These are phyloP conservation scores for Smutsia gigantea DNA, from an alignment of 2,797 vertebrate species.

Conservation along the genomic window DNA sequence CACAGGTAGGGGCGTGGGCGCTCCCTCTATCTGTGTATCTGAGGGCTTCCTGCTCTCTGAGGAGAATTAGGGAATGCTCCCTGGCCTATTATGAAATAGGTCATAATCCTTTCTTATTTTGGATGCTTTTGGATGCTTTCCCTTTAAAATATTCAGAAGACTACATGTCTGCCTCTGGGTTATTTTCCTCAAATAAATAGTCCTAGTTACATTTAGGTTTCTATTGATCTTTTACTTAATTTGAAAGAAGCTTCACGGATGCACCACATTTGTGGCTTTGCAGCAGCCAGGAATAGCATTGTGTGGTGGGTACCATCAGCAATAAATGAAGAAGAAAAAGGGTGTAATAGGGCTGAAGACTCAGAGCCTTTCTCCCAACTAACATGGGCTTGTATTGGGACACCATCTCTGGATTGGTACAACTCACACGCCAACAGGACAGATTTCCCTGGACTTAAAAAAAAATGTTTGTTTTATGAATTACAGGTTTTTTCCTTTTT, in stretches of 20 bases:
- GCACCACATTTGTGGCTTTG: background rate
- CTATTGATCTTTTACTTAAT: constrained; percentile 43
- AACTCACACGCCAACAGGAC: background rate
- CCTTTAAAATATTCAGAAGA: background rate
- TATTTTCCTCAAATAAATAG: constrained; percentile 41
- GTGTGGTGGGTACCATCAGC: background rate
- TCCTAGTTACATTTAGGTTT: background rate
- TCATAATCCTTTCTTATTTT: background rate
- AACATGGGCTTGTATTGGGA: background rate
- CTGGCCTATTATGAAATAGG: background rate
- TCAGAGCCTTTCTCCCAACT: background rate
- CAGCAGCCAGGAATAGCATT: background rate
- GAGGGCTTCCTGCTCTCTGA: background rate
- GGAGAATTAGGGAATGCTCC: background rate
- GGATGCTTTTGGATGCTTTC: background rate
- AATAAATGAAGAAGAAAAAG: background rate
- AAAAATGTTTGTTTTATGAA: constrained; percentile 41
- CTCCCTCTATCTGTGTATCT: background rate
- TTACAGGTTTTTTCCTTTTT: constrained; percentile 2
- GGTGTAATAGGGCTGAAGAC: background rate
- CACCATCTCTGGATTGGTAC: background rate
- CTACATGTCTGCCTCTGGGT: background rate
- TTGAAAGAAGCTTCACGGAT: background rate
- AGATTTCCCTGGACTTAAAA: constrained; percentile 30
- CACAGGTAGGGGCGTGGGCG: background rate